Evolutionary conservation across 2,113 vertebrate species (phyloP).

Genomic region (Salvelinus sp.): DNA sequence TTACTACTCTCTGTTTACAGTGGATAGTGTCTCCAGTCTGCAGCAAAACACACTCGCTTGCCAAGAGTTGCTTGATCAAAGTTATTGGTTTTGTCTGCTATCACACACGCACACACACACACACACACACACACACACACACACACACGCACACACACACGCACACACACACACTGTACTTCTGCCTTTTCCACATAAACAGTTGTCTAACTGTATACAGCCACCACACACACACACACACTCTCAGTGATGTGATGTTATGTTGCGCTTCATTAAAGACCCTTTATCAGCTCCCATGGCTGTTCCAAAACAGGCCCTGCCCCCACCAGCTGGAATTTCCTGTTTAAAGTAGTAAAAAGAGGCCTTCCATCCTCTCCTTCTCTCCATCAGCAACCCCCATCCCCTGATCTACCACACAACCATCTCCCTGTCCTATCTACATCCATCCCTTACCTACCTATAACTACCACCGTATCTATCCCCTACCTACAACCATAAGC

Average conservation of each 20-base stretch:
- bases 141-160: constrained; percentile 31
- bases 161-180: constrained; percentile 34
- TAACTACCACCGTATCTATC: neutral
- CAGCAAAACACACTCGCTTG: constrained; percentile 7
- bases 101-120: constrained; percentile 16
- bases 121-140: constrained; percentile 21
- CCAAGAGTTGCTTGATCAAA: neutral
- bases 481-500: neutral
- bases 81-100: neutral
- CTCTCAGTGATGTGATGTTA: constrained; percentile 53
- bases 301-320: constrained; percentile 56
- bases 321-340: constrained; percentile 79
- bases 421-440: neutral
- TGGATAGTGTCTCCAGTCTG: neutral
- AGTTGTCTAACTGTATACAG: constrained; percentile 34
- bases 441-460: neutral
- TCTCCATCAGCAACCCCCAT: neutral
- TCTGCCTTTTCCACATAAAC: constrained; percentile 39
- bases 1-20: neutral
- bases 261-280: constrained; percentile 66
- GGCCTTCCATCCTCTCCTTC: constrained; percentile 53
- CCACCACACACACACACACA: constrained; percentile 20
- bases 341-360: constrained; percentile 76
- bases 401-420: neutral
- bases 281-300: constrained; percentile 70